Evolutionary conservation across 2,797 vertebrate genomes (phyloP), one percentile per base, ranked within the genome.

Genomic region (Propithecus deckenii): DNA sequence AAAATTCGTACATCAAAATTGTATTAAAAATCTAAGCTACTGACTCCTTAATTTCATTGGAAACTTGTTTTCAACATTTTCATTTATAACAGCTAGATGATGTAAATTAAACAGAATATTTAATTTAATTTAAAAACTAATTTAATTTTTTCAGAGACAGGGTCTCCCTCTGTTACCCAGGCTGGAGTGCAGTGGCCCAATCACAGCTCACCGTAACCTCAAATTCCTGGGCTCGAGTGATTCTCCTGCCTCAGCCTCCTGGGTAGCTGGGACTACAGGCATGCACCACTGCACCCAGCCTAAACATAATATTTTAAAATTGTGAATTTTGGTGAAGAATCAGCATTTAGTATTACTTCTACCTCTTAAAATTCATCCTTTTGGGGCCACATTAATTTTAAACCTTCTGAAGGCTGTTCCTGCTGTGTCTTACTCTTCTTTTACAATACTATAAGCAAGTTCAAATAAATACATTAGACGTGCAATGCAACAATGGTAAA

Each of bases 401-500:
- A n/a, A 72, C 43, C 46, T 93, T 96, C 94, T 91, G 87, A 52
- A 94, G 41, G 92, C 81, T 50, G 69, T 85, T 75, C 86, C 86
- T 92, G 65, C 83, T 86, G 80, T 79, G 57, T 59, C 52, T 43
- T 94, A 35, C 15, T 95, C 63, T 89, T 96, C 94, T 81, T 85
- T 90, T 80, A 93, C 1, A 83, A 30, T 14, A 84, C 11, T 28
- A 81, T 67, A 48, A 94, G 93, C 50, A 94, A 41, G 65, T 94
- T 63, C 61, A 65, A 86, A 86, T 88, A 96, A 97, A 86, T 96
- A 97, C 95, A 88, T 71, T 96, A 97, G 97, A 97, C 95, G 97
- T 91, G 97, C 96, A 98, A 93, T 94, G 97, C 95, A 98, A 97
- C 97, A 94, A 97, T 55, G 76, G 97, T 67, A 95, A 91, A 67